Conservation (phyloP, 2,797 vertebrate species). For the Urocyon cinereoargenteus region DNA sequence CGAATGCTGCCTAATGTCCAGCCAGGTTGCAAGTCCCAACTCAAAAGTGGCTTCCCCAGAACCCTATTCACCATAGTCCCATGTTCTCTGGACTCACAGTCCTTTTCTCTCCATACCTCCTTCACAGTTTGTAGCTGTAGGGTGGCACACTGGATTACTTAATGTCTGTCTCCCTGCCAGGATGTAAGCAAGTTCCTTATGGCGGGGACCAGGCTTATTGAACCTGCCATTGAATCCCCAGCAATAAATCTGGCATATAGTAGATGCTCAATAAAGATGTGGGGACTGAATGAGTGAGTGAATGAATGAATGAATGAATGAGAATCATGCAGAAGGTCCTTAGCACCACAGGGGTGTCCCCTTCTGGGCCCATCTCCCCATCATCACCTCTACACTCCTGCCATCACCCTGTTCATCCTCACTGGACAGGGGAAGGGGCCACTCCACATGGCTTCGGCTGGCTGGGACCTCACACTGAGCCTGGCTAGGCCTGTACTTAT, state of each 20-base stretch:
- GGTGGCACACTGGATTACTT: background rate
- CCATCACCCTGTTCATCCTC: background rate
- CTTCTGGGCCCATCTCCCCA: background rate
- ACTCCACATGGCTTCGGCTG: background rate
- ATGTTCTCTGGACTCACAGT: background rate
- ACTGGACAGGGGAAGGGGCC: background rate
- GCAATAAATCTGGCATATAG: background rate
- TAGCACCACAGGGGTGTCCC: background rate
- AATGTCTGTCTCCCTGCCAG: background rate
- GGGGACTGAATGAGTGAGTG: background rate
- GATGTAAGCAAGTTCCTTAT: background rate
- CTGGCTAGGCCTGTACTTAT: background rate
- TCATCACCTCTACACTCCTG: background rate
- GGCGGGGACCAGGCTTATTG: background rate
- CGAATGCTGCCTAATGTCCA: background rate
- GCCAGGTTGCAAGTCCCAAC: background rate
- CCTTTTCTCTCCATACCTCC: background rate
- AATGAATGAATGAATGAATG: background rate
- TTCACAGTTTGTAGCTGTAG: background rate
- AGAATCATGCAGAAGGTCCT: background rate
- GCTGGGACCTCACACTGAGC: constrained; percentile 29
- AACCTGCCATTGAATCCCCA: background rate
- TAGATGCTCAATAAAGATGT: background rate
- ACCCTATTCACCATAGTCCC: background rate
- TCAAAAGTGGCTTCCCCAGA: background rate